A percentile compares a stretch with the other conserved stretches of the same genome.
Conservation (phyloP, 1,140 invertebrate genomes). For the Drosophila teissieri region DNA sequence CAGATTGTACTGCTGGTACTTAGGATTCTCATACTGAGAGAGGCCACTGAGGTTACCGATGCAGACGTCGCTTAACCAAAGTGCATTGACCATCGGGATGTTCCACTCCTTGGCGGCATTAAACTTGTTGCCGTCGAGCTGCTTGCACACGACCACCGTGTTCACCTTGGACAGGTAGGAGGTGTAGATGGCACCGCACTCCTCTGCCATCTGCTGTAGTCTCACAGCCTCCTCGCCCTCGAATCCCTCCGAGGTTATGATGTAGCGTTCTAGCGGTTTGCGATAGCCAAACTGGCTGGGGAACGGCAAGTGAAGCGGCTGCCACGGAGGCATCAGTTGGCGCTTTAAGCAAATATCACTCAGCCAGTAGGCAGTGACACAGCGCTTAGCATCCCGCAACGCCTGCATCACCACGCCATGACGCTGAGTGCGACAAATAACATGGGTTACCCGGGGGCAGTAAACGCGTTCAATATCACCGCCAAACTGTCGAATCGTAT, state of each 20-base stretch:
- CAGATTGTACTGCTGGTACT: constrained; percentile 94
- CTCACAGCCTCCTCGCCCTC: constrained; percentile 91
- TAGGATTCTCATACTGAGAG: constrained; percentile 91
- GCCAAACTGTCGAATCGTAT: constrained; percentile 93
- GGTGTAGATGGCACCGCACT: constrained; percentile 93
- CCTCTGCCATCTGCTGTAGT: constrained; percentile 93
- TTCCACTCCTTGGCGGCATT: constrained; percentile 95
- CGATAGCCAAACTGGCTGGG: constrained; percentile 91
- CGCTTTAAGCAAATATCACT: constrained; percentile 94
- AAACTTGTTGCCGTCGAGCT: constrained; percentile 94
- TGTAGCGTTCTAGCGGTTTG: constrained; percentile 88
- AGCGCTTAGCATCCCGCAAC: constrained; percentile 90
- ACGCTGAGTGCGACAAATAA: constrained; percentile 95
- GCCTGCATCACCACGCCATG: constrained; percentile 95
- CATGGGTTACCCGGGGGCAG: constrained; percentile 94
- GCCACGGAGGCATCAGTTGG: constrained; percentile 95
- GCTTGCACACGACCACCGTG: constrained; percentile 90
- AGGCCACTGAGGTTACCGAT: constrained; percentile 94
- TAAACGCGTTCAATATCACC: constrained; percentile 95
- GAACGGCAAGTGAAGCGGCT: constrained; percentile 95
- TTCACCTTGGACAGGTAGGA: constrained; percentile 91
- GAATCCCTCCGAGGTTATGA: constrained; percentile 94
- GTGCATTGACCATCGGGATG: constrained; percentile 94
- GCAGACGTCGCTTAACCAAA: constrained; percentile 97
- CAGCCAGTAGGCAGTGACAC: constrained; percentile 97